These are phyloP conservation scores for Triplophysa bombifrons DNA, from an alignment of 2,797 vertebrate species.

Conservation along the genomic window DNA sequence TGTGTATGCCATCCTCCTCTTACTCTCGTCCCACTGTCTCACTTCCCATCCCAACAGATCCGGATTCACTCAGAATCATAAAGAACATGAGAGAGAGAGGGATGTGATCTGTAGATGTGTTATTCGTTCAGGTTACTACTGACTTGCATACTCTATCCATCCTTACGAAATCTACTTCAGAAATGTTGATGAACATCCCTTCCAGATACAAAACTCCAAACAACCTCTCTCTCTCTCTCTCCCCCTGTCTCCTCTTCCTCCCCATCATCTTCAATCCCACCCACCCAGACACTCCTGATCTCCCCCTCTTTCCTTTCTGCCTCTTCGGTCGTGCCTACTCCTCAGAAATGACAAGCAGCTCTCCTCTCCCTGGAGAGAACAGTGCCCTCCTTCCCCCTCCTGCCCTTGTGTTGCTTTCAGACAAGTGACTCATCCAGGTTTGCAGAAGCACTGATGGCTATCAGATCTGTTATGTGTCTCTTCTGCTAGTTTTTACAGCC, in stretches of 20 bases:
- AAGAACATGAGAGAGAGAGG: slow-evolving; percentile 8
- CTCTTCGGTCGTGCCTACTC: slow-evolving; percentile 33
- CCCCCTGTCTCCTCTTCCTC: slow-evolving; percentile 34
- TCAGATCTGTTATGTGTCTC: slow-evolving; percentile 47
- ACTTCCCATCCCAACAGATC: slow-evolving; percentile 54
- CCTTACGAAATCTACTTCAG: slow-evolving; percentile 44
- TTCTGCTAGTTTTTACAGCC: slow-evolving; percentile 25
- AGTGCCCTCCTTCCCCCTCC: slow-evolving; percentile 20
- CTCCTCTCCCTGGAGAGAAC: slow-evolving; percentile 42
- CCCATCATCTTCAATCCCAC: slow-evolving; percentile 51
- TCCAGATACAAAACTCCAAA: slow-evolving; percentile 37
- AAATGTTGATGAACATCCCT: slow-evolving; percentile 40
- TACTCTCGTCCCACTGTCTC: slow-evolving; percentile 60
- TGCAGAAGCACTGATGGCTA: slow-evolving; percentile 51
- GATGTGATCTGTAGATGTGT: slow-evolving; percentile 16
- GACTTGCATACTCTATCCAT: slow-evolving; percentile 14
- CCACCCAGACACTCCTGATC: slow-evolving; percentile 48
- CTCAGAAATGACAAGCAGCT: slow-evolving; percentile 29
- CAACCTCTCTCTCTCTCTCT: slow-evolving; percentile 1
- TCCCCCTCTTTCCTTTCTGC: slow-evolving; percentile 35
- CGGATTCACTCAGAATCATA: slow-evolving; percentile 19
- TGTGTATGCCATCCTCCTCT: slow-evolving; percentile 79
- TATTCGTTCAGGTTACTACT: slow-evolving; percentile 22
- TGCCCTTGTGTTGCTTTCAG: slow-evolving; percentile 37
- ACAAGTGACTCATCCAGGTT: slow-evolving; percentile 60